Evolutionary conservation across 2,113 vertebrate genomes (phyloP).

Genomic region (Brachirus orientalis): DNA sequence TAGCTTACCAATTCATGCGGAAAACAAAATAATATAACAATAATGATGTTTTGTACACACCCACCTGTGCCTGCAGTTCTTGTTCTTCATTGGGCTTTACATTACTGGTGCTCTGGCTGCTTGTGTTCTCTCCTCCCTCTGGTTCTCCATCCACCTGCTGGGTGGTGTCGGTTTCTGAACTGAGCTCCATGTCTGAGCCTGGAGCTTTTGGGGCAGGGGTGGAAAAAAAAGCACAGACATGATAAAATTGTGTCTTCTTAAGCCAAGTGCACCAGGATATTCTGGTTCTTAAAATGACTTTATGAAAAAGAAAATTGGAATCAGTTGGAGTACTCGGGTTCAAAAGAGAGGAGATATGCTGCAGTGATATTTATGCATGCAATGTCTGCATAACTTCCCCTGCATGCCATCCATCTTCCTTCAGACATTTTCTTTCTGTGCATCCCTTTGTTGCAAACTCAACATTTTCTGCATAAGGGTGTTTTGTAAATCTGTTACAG

Average conservation of each 20-base stretch:
- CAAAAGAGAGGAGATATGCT: constrained; percentile 2
- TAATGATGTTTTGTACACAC: constrained; percentile 18
- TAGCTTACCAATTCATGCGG: too few species aligned
- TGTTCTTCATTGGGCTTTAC: constrained; percentile 54
- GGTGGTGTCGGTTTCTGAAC: constrained; percentile 78
- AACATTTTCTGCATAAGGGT: constrained; percentile 42
- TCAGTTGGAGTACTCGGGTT: constrained; percentile 4
- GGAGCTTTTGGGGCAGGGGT: constrained; percentile 34
- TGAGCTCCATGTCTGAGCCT: constrained; percentile 78
- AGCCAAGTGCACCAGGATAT: too few species aligned
- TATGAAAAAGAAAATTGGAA: constrained; percentile 8
- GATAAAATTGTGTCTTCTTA: too few species aligned
- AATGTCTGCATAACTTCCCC: constrained; percentile 39
- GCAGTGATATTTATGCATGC: background rate
- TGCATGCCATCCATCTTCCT: constrained; percentile 33
- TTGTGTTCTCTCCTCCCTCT: constrained; percentile 29
- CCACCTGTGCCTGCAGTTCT: constrained; percentile 80
- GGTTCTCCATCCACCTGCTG: constrained; percentile 43
- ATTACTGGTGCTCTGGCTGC: constrained; percentile 19
- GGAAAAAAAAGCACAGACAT: constrained; percentile 27
- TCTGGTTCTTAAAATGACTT: background rate
- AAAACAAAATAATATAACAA: too few species aligned
- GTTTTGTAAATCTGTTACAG: constrained; percentile 68
- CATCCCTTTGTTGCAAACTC: constrained; percentile 35
- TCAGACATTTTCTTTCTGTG: constrained; percentile 28